Conservation (phyloP, 2,888 invertebrate species). For the Lissonota sp. region DNA sequence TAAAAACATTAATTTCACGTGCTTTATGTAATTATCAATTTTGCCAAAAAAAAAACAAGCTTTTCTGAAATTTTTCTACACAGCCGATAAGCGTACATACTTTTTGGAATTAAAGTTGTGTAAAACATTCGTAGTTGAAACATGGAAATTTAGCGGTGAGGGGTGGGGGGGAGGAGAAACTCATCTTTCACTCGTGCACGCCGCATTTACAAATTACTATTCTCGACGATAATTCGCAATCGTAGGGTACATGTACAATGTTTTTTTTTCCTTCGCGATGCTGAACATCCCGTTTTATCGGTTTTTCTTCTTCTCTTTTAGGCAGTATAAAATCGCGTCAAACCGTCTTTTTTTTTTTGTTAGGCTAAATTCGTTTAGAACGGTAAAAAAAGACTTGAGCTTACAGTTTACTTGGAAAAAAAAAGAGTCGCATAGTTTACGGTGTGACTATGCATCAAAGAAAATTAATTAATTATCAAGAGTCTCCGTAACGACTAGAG, state of each 20-base stretch:
- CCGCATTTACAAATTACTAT: constrained; percentile 1
- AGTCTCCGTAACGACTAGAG: too few relatives aligned
- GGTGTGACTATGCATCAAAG: constrained; percentile 43
- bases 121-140: constrained; percentile 48
- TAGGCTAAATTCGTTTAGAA: constrained; percentile 36
- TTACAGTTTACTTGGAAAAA: constrained; percentile 33
- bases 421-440: constrained; percentile 11
- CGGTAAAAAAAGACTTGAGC: constrained; percentile 52
- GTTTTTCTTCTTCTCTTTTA: constrained; percentile 32
- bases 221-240: constrained; percentile 23
- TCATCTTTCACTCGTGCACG: neutral
- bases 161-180: neutral
- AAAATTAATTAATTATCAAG: neutral
- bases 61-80: constrained; percentile 38
- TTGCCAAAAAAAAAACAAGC: constrained; percentile 33
- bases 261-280: neutral
- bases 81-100: constrained; percentile 46
- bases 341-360: constrained; percentile 23
- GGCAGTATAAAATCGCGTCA: constrained; percentile 61
- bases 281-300: neutral
- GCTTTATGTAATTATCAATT: constrained; percentile 35
- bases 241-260: constrained; percentile 12
- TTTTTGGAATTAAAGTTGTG: constrained; percentile 25
- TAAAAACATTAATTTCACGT: constrained; percentile 27
- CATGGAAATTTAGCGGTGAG: neutral